phyloP scores from a whole-genome alignment of 1,140 invertebrate species.

The Dinothrombium tinctorium region DNA sequence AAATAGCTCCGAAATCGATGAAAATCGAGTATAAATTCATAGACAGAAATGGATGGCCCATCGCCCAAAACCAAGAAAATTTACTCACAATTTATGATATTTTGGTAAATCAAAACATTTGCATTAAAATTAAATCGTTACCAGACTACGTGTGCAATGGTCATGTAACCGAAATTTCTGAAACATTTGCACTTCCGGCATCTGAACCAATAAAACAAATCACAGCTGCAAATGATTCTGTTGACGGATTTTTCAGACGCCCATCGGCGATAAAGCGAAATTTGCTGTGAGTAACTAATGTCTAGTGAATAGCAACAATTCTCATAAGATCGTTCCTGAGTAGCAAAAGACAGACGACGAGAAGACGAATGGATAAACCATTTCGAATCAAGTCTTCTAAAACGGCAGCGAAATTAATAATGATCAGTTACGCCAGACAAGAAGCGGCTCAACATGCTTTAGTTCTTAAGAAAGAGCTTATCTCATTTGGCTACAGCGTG shows the following conservation, averaged over 20 bases:
- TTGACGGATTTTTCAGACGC: background rate
- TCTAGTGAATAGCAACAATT: too few species aligned
- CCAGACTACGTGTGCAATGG: background rate
- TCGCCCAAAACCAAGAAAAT: conserved; percentile 18
- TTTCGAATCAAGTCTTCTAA: conserved; percentile 16
- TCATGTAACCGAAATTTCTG: background rate
- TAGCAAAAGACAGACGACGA: too few species aligned
- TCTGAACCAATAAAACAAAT: conserved; percentile 11
- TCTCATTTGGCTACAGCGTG: conserved; percentile 20
- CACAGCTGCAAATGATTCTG: too few species aligned
- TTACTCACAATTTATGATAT: conserved; percentile 19
- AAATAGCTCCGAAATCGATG: conserved; percentile 4
- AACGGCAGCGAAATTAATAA: conserved; percentile 19
- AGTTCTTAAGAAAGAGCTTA: conserved; percentile 21
- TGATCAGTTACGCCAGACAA: conserved; percentile 25
- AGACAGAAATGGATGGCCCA: conserved; percentile 22
- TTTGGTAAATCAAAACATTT: conserved; percentile 15
- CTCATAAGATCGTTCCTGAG: too few species aligned
- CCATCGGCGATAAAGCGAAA: conserved; percentile 5
- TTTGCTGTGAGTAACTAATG: too few species aligned
- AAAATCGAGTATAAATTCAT: conserved; percentile 19
- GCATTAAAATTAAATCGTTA: conserved; percentile 9
- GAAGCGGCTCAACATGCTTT: conserved; percentile 24
- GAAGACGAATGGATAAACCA: conserved; percentile 5
- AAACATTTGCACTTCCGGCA: background rate